Evolutionary conservation across 2,888 invertebrate species (phyloP).

Genomic region (Brachyopa scutellaris): DNA sequence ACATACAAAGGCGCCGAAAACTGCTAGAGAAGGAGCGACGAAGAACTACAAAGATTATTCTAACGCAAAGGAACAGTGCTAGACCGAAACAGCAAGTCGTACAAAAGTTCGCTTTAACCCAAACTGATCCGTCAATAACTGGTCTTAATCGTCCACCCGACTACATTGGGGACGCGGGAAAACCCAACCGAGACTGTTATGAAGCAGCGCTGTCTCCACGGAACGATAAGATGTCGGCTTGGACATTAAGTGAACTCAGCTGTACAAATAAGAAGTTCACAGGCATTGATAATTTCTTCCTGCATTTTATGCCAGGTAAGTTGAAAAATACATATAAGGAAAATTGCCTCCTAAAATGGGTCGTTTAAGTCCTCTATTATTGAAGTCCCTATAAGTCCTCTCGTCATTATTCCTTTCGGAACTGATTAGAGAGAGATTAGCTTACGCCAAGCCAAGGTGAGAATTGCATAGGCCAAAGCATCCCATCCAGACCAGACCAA

Average conservation of each 20-base stretch:
- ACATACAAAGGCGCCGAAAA: constrained; percentile 7
- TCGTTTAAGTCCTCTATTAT: too few species aligned
- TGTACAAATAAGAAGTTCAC: neutral
- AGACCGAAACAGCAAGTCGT: neutral
- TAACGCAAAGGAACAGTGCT: neutral
- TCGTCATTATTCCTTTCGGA: too few species aligned
- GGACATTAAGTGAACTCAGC: neutral
- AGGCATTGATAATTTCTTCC: constrained; percentile 4
- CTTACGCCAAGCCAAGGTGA: too few species aligned
- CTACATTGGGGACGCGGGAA: constrained; percentile 31
- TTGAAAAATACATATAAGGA: neutral
- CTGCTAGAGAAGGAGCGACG: neutral
- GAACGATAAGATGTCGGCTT: neutral
- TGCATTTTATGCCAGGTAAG: constrained; percentile 23
- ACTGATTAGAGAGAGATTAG: too few species aligned
- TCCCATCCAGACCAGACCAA: too few species aligned
- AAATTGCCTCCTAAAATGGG: too few species aligned
- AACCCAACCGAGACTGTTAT: neutral
- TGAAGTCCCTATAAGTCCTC: too few species aligned
- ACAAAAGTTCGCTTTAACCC: constrained; percentile 8
- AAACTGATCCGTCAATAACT: constrained; percentile 13
- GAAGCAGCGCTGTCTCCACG: neutral
- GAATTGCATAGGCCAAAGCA: too few species aligned
- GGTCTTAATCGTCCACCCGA: neutral
- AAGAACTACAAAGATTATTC: neutral